Conservation (phyloP, 2,113 vertebrate species). For the Acrocephalus arundinaceus region DNA sequence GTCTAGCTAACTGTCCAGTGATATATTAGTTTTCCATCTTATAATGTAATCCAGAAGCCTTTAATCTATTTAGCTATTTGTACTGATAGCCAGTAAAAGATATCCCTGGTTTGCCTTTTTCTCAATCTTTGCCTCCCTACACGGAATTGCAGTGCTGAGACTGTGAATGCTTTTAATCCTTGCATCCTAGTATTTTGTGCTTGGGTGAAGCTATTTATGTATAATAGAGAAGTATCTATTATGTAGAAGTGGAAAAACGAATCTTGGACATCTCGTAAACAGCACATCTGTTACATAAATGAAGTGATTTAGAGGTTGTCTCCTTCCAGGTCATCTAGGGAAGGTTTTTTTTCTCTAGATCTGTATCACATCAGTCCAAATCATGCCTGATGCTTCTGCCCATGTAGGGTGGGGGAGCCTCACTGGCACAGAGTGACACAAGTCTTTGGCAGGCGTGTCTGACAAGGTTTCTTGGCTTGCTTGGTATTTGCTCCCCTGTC, state of each 20-base stretch:
- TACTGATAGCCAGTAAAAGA: neutral
- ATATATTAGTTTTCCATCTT: neutral
- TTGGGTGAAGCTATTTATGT: neutral
- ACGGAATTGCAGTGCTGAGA: neutral
- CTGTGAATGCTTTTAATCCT: neutral
- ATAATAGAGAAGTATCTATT: neutral
- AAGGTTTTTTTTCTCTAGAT: neutral
- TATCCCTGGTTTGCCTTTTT: neutral
- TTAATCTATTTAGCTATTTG: neutral
- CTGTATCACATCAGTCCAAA: neutral
- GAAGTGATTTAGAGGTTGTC: neutral
- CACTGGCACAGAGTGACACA: neutral
- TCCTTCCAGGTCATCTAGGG: neutral
- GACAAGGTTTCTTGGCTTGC: neutral
- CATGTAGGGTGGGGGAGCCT: neutral
- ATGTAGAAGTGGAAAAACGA: neutral
- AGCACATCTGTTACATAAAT: neutral
- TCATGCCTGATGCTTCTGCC: neutral
- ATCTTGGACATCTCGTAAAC: neutral
- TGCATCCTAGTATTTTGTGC: neutral
- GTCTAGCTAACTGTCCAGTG: neutral
- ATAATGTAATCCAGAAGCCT: neutral
- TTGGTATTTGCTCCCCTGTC: neutral
- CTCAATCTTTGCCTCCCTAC: neutral
- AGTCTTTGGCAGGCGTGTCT: neutral